Base-by-base conservation (phyloP, 1,140 invertebrate genomes). In the Cyrtorhinus lividipennis region DNA sequence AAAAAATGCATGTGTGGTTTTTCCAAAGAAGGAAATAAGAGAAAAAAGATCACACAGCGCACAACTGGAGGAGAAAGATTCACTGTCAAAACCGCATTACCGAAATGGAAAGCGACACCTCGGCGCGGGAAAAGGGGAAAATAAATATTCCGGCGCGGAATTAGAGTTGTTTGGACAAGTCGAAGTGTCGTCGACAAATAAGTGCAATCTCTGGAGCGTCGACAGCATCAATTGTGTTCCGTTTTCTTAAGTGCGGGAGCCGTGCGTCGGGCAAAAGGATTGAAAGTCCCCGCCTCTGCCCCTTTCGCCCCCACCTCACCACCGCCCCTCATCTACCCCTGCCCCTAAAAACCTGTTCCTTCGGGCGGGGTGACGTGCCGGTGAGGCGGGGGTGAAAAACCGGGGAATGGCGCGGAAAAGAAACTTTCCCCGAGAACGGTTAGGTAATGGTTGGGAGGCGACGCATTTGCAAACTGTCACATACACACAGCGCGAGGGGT, bases 381-480 rank as follows among this genome's bases (percentile, higher is more conserved):
- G 5, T 15, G 5, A 15, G 22, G 22, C n/a, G 23, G 5, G 56
- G 56, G n/a, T 22, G 56, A 24, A 56, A 56, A 56, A 23, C 15
- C 48, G 48, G 26, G 59, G 38, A 44, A 45, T 45, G 44, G 27
- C 24, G 58, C 24, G 38, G 58, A 24, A n/a, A 27, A 27, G n/a
- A 27, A 26, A n/a, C n/a, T n/a, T n/a, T n/a, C n/a, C n/a, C n/a
- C 58, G 58, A 59, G 58, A 20, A 27, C 38, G 20, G 27, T 58
- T 24, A 27, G 27, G 59, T 20, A 61, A 45, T 61, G 38, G 59
- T 45, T 45, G 59, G 38, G 44, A 45, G 24, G 5, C n/a, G n/a
- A 45, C 59, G 24, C 56, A 57, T 61, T 61, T 61, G 59, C 59
- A 45, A 61, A 61, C 26, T 61, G 59, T 61, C 59, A 61, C 59